phyloP scores from a whole-genome alignment of 2,797 vertebrate species.

The Coreius guichenoti region DNA sequence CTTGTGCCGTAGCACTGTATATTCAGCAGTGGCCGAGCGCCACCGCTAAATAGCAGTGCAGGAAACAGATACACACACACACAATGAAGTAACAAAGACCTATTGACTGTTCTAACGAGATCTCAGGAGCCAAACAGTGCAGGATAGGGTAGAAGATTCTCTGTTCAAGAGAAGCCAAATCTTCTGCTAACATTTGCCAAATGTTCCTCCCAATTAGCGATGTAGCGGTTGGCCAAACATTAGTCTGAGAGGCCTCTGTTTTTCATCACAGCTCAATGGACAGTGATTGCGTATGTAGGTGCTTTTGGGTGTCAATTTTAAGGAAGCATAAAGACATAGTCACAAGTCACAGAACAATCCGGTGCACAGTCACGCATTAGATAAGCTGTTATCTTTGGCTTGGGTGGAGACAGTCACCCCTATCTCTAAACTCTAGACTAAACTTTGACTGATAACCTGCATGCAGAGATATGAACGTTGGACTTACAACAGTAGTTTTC shows the following conservation, averaged over 20 bases:
- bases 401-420: slow-evolving; percentile 28
- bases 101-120: slow-evolving; percentile 52
- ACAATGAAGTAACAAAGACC: slow-evolving; percentile 42
- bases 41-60: slow-evolving; percentile 34
- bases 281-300: slow-evolving; percentile 57
- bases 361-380: not conserved
- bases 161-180: slow-evolving; percentile 32
- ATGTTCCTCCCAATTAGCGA: slow-evolving; percentile 46
- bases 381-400: slow-evolving; percentile 53
- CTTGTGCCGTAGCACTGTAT: not conserved
- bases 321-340: slow-evolving; percentile 42
- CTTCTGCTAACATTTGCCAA: slow-evolving; percentile 22
- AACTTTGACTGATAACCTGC: slow-evolving; percentile 18
- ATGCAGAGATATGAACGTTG: not conserved
- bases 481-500: not conserved
- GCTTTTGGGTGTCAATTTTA: slow-evolving; percentile 53
- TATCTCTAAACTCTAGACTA: slow-evolving; percentile 22
- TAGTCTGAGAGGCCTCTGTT: slow-evolving; percentile 21
- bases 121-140: slow-evolving; percentile 38
- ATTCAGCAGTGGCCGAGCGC: not conserved
- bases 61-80: slow-evolving; percentile 38
- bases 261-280: slow-evolving; percentile 34
- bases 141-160: slow-evolving; percentile 22
- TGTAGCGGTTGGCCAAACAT: slow-evolving; percentile 26
- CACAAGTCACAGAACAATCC: not conserved